Conservation (phyloP, 2,113 vertebrate genomes). For the Prinia subflava region DNA sequence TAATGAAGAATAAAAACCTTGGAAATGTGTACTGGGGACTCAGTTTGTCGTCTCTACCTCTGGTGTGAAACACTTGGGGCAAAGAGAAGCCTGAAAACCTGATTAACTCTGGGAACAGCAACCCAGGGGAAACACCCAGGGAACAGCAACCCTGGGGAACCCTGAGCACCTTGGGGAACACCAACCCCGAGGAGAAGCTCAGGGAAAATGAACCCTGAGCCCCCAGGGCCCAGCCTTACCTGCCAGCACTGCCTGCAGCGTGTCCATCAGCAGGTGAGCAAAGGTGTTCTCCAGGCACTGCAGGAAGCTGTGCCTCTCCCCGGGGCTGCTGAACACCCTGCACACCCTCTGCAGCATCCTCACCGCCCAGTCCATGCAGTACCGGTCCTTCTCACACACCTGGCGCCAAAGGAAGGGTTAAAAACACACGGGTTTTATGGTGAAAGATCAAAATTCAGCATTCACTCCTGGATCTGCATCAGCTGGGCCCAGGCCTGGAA, state of each 20-base stretch:
- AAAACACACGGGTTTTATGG: fast-evolving
- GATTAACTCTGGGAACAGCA: too few relatives aligned
- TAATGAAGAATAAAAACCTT: too few relatives aligned
- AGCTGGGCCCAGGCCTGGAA: neutral
- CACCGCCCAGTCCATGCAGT: constrained; percentile 87
- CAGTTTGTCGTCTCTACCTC: too few relatives aligned
- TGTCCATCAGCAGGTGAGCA: constrained; percentile 76
- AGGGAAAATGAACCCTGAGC: too few relatives aligned
- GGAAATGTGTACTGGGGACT: too few relatives aligned
- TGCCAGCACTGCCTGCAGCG: constrained; percentile 71
- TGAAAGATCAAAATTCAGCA: fast-evolving
- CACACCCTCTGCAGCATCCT: constrained; percentile 85
- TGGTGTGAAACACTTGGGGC: too few relatives aligned
- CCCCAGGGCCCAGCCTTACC: constrained; percentile 66
- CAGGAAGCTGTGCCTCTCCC: constrained; percentile 79
- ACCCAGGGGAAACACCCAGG: too few relatives aligned
- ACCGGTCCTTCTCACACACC: constrained; percentile 91
- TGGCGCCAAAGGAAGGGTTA: neutral
- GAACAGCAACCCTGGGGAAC: too few relatives aligned
- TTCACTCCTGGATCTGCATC: fast-evolving
- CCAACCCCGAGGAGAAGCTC: too few relatives aligned
- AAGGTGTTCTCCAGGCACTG: constrained; percentile 82
- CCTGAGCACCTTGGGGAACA: too few relatives aligned
- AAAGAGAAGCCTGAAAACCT: too few relatives aligned
- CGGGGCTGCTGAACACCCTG: constrained; percentile 68